Base-by-base conservation (phyloP, 2,113 vertebrate species). In the Ctenodactylus gundi region DNA sequence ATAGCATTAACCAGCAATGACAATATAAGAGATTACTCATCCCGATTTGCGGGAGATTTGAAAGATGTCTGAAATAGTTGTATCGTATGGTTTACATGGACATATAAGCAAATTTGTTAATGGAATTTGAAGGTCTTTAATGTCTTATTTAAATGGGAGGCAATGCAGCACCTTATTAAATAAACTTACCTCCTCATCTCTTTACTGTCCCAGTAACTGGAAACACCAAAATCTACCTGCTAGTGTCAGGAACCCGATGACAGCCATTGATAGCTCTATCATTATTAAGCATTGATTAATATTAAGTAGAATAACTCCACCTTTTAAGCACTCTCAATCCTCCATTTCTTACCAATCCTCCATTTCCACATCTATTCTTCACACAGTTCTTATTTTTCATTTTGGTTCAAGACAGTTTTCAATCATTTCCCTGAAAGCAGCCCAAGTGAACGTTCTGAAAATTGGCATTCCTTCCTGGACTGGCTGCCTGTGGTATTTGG, bases 41-140 rank as follows among this genome's bases (percentile, higher is more conserved):
- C 80, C 95, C 98, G 96, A 97, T 97, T n/a, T 92, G 96, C 96
- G 97, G 98, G 97, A 97, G 98, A 97, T 98, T 97, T 98, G 97
- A 97, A 98, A 98, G 97, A 97, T 93, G 96, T 57, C n/a, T 60
- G 94, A 97, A 96, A 98, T 58, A 17, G 87, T 92, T 95, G 94
- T 51, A 87, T 84, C 60, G 70, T 3, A 36, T 97, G 93, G 97
- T 97, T 88, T 95, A 90, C 96, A 97, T 97, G 98, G 98, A 98
- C 96, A 96, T 94, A 97, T 97, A 97, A 86, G 94, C 93, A 98
- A 97, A 97, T 97, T 97, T 98, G 97, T 98, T 98, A 98, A 98
- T 97, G 93, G 95, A 98, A 95, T 98, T 98, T 99, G 98, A 98
- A 98, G 98, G 98, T 98, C 97, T 98, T 98, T 98, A 96, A 98